Base-by-base conservation (phyloP, 1,140 invertebrate species). In the Drosophila navojoa region DNA sequence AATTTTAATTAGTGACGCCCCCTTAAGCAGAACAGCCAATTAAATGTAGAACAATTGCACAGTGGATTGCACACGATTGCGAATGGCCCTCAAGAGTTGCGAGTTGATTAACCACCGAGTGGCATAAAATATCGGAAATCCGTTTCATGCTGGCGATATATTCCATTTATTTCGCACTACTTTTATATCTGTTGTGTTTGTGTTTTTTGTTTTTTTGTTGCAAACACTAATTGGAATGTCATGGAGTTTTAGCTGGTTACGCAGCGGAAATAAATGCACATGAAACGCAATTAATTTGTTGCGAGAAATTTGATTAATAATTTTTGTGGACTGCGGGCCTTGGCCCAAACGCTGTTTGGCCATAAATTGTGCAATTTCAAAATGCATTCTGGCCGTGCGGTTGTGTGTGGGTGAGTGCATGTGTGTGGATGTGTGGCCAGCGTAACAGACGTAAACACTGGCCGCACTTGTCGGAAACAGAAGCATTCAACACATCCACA, bases 261-360 rank as follows among this genome's bases (percentile, higher is more conserved):
- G 62, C 29, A 66, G 19, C 62, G 54, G 45, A 66, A 66, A 55
- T 73, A 35, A 59, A 67, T 72, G 55, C 55, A 54, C 47, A 32
- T 47, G 49, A 69, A 77, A 68, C 50, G 47, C 59, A 77, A 77
- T 74, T 77, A 73, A 74, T 77, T 74, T 77, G 53, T 60, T 35
- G 64, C 54, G 50, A 53, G 59, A 63, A 58, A 52, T 77, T 58
- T 73, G 70, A 73, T 73, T 77, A 64, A 73, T 53, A 73, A 69
- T 77, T 76, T 58, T 10, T 13, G 35, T 7, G 35, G 35, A 25
- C 16, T 42, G 53, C 27, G 53, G 25, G 22, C 19, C 19, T 22
- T 22, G 19, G 19, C 19, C 19, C 50, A 16, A 35, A 32, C 19
- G 3, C 19, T 22, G 19, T 22, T 22, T 22, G 19, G n/a, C 44